Base-by-base conservation (phyloP, 1,140 invertebrate species). In the Bombus cullumanus region DNA sequence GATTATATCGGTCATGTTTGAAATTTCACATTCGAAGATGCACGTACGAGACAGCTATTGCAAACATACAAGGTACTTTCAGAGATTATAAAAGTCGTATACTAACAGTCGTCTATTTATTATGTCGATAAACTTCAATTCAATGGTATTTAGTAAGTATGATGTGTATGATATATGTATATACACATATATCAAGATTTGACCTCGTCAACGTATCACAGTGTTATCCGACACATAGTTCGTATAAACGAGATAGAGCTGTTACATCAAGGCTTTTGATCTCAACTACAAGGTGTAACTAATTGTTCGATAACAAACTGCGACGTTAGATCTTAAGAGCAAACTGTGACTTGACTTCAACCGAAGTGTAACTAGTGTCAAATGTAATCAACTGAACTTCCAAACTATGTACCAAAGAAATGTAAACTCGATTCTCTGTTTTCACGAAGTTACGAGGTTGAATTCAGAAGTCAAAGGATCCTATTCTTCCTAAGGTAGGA, bases 351-450 rank as follows among this genome's bases (percentile, higher is more conserved):
- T 59, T 18, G 53, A 59, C 53, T 39, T 53, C 25, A 25, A 39
- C 74, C 37, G 12, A 39, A 34, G 3, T 59, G 74, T 76, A 76
- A 76, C 74, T 39, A 76, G 53, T 10, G 74, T 76, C 74, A 76
- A 59, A 59, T 39, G 53, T 53, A 76, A 76, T 76, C 59, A 59
- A 75, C 22, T 8, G 73, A 75, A 76, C 74, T 39, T 18, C 0
- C 74, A 1, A 76, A 76, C 15, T 47, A 6, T 47, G 34, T 28
- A 57, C 31, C 25, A 31, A 59, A 59, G 74, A 59, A 76, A 37
- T 37, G 53, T 76, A 75, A 75, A 75, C 73, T 75, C 31, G 31
- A 75, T 57, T 75, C 41, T 34, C 22, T 25, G 43, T 75, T 34
- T 75, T 75, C 43, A 57, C 31, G 1, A 53, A 34, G 31, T 59